Base-by-base conservation (phyloP, 1,140 invertebrate genomes). In the Dolichoris vasculosae region DNA sequence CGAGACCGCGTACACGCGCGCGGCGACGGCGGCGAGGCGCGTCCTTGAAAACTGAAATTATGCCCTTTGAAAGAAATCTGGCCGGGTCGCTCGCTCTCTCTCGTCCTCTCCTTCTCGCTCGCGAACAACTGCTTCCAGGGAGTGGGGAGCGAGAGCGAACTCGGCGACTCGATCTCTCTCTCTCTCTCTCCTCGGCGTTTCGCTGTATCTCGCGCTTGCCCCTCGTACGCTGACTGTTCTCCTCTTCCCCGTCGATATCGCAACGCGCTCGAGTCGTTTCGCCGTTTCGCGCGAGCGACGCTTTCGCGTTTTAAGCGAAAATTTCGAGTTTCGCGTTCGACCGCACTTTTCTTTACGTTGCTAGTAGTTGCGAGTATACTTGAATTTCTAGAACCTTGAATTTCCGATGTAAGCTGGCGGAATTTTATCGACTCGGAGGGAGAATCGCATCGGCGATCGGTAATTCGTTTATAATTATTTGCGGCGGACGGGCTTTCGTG, bases 41-140 rank as follows among this genome's bases (percentile, higher is more conserved):
- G 92, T 93, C 93, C 93, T 93, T 93, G 92, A 93, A 93, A 93
- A 93, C 91, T 93, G 91, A 93, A 93, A 93, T 93, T 92, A 92
- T 93, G 91, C 93, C 92, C 93, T 93, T 92, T 92, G 93, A 92
- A 92, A 93, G 92, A 93, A 93, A 93, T 93, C 92, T 91, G 89
- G 88, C 91, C 87, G 90, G 85, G 76, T 88, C 80, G 75, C 76
- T 38, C 3, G 38, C 81, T 83, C 76, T 38, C 3, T 32, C 81
- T 83, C 84, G 80, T 87, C 83, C 83, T 84, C 79, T 84, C 80
- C 86, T 80, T 73, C 78, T 86, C 84, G 86, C 77, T 86, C 86
- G 86, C 83, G 82, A 87, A 83, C 83, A 84, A 87, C 85, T 85
- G 82, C 46, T 78, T 35, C 2, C 17, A 0, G 17, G 1, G 43